Base-by-base conservation (phyloP, 2,113 vertebrate species). In the Hyaena hyaena region DNA sequence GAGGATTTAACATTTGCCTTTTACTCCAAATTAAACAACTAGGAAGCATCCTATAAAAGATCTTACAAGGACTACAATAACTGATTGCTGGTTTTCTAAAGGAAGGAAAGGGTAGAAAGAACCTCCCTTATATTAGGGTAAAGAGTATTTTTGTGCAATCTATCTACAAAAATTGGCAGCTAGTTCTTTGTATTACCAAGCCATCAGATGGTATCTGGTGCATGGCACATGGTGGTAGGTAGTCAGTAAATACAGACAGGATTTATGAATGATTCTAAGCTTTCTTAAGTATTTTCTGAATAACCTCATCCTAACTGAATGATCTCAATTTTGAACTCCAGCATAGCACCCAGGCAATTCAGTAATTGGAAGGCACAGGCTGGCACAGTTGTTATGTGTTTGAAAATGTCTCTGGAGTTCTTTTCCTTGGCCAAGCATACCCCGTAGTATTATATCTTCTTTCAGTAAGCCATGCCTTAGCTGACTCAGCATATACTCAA, bases 401-500 rank as follows among this genome's bases (percentile, higher is more conserved):
- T 74, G 55, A 84, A 86, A 84, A 79, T 45, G 53, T 89, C 86
- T 94, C 79, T 73, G 24, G 14, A 91, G 45, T 66, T 76, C 82
- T 63, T 83, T 86, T n/a, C 63, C 94, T 48, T 26, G 33, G 87
- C 63, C 92, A 65, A 80, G 73, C 31, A 48, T 10, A 68, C n/a
- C 71, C 74, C 66, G 5, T 5, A 17, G 82, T 21, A 53, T 17
- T 50, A 87, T 81, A 69, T 43, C 77, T 88, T 53, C 80, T 90
- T 89, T 93, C 11, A 79, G 91, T n/a, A 89, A 58, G 92, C 71
- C 82, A 86, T 24, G 65, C 28, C 84, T 93, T 63, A 45, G 79
- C 96, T 95, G 82, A 83, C 82, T 96, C 92, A 74, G 39, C 82
- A 93, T 9, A 74, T 19, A 80, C 83, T 82, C 71, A 84, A 43